These are phyloP conservation scores for Aleadryas rufinucha DNA, from an alignment of 2,113 vertebrate genomes.

Conservation along the genomic window DNA sequence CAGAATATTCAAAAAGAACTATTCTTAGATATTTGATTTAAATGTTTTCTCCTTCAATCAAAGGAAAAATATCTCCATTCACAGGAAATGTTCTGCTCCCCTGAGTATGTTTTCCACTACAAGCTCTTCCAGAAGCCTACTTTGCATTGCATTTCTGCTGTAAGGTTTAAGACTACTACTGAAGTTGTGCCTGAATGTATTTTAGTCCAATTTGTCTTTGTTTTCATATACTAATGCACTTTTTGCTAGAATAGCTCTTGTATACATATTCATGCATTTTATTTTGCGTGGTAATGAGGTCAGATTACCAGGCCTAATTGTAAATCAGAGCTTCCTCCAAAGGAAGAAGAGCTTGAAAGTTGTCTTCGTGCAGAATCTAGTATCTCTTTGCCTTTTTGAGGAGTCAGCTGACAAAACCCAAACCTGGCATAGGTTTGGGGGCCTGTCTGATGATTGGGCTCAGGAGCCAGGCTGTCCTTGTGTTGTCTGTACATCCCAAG, in stretches of 20 bases:
- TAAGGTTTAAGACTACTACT: background rate
- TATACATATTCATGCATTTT: background rate
- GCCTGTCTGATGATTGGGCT: background rate
- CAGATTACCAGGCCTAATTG: background rate
- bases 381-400: background rate
- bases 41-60: background rate
- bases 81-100: background rate
- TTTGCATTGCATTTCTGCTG: background rate
- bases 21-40: background rate
- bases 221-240: background rate
- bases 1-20: background rate
- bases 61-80: background rate
- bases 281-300: background rate
- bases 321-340: background rate
- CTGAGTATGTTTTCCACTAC: background rate
- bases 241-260: background rate
- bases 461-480: rapidly evolving
- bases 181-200: background rate
- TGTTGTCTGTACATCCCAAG: background rate
- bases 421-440: background rate
- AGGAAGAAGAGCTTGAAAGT: background rate
- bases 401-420: background rate
- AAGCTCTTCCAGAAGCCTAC: background rate
- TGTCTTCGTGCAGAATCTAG: background rate
- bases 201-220: background rate